Evolutionary conservation across 2,888 invertebrate genomes (phyloP), one percentile per base, ranked within the genome.

Genomic region (Cryptocheilus praepositus): DNA sequence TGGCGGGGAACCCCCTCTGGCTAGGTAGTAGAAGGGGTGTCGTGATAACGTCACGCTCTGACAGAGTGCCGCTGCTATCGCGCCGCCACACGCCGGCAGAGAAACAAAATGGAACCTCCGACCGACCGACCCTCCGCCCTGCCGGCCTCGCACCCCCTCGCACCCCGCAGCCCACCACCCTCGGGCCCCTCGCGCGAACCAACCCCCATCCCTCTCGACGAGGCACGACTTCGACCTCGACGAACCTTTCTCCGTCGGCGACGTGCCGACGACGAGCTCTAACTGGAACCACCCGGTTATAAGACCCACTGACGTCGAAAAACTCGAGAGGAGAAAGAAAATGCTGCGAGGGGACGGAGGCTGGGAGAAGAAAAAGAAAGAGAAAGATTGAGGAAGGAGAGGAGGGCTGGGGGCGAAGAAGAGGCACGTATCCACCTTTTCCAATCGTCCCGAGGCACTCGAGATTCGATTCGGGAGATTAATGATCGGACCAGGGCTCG

Each of bases 51-150:
- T 90, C 90, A 90, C 88, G 89, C 82, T 89, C 89, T 90, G 90
- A 90, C 90, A 90, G 90, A 90, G 90, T 90, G 89, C 89, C 88
- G 86, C 88, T 87, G 89, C 90, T 90, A 90, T 90, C 90, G 89
- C 88, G 84, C 86, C 86, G 88, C 87, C 88, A 89, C 90, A 90
- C 90, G 89, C 90, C 89, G 89, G 82, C 89, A 88, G 89, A 89
- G 89, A 89, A 89, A 88, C 89, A 89, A 89, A 89, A 89, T 89
- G 89, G 89, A 89, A 88, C 82, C 81, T 79, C 85, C 86, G 85
- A 85, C 84, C 86, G 80, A 83, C 81, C 83, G 75, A 78, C 74
- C 82, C 78, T 75, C 85, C 83, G 81, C 70, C 59, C 66, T 64
- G 64, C 54, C 71, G 64, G 13, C 13, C 36, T 36, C 1, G 55